These are phyloP conservation scores for Clarias laeviceps DNA, from an alignment of 2,797 vertebrate genomes.

Conservation along the genomic window DNA sequence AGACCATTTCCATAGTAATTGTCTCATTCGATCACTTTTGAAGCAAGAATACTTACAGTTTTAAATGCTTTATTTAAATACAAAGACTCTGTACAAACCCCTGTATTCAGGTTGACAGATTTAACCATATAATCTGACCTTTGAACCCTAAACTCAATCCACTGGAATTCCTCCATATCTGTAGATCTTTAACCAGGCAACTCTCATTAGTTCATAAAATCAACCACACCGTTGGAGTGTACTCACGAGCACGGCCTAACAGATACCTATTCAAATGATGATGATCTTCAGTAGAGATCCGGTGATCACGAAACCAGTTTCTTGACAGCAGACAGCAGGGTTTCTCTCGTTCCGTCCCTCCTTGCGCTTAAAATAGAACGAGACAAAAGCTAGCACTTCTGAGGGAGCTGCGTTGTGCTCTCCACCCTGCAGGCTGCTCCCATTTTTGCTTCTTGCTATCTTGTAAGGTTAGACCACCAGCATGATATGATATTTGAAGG, in stretches of 20 bases:
- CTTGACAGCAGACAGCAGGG: conserved; percentile 9
- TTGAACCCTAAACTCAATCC: conserved; percentile 21
- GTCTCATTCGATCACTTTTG: not conserved
- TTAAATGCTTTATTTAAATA: not conserved
- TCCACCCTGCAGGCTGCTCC: conserved; percentile 32
- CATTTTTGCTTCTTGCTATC: conserved; percentile 1
- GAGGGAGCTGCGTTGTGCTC: not conserved
- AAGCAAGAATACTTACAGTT: conserved; percentile 9
- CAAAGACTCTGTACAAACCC: not conserved
- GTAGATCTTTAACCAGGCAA: conserved; percentile 29
- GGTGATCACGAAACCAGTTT: not conserved
- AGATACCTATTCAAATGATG: not conserved
- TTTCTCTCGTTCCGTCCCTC: conserved; percentile 19
- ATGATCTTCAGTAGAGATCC: not conserved
- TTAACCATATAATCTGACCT: conserved; percentile 6
- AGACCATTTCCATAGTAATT: not conserved
- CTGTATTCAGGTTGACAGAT: not conserved
- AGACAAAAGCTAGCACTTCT: conserved; percentile 17
- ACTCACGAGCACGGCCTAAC: conserved; percentile 23
- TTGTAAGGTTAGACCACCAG: not conserved
- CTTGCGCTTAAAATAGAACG: conserved; percentile 19
- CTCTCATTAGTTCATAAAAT: conserved; percentile 10
- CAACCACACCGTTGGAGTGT: not conserved
- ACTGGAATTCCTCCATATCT: not conserved
- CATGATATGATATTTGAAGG: not conserved